Conservation (phyloP, 2,797 vertebrate species). For the Hozukius guyotensis region DNA sequence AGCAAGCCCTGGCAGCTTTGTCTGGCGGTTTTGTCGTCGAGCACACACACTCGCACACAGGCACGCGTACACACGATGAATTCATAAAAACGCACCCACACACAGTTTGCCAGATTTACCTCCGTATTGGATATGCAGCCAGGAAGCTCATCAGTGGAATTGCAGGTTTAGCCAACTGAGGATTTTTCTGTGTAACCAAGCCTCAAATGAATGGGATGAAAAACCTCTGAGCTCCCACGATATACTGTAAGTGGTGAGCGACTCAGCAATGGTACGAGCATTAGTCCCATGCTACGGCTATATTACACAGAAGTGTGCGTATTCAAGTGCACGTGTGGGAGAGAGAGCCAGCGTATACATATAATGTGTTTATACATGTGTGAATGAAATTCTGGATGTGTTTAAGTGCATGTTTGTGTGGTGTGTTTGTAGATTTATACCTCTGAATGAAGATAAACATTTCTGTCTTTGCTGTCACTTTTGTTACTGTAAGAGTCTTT, state of each 20-base stretch:
- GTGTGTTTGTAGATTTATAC: neutral
- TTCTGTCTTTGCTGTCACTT: neutral
- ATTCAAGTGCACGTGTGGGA: conserved; percentile 20
- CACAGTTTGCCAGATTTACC: conserved; percentile 58
- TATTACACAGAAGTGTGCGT: conserved; percentile 24
- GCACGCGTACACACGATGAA: conserved; percentile 13
- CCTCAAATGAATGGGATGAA: conserved; percentile 71
- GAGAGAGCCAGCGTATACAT: conserved; percentile 14
- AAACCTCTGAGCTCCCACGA: conserved; percentile 54
- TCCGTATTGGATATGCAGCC: conserved; percentile 50
- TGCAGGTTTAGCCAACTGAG: conserved; percentile 74
- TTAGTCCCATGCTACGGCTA: conserved; percentile 34
- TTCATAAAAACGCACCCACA: conserved; percentile 41
- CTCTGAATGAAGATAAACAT: neutral
- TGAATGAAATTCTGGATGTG: neutral
- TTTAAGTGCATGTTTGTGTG: neutral
- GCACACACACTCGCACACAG: neutral
- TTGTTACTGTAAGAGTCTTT: neutral
- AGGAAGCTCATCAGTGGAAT: conserved; percentile 76
- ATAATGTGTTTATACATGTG: conserved; percentile 3
- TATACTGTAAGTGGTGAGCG: conserved; percentile 49
- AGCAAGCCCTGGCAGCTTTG: conserved; percentile 45
- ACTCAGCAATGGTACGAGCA: conserved; percentile 31
- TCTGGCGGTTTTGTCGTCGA: conserved; percentile 38
- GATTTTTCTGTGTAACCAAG: conserved; percentile 69